Percentiles rank a stretch among this genome's conserved stretches.
Conservation (phyloP, 2,888 invertebrate species). For the Lutraria lutraria region DNA sequence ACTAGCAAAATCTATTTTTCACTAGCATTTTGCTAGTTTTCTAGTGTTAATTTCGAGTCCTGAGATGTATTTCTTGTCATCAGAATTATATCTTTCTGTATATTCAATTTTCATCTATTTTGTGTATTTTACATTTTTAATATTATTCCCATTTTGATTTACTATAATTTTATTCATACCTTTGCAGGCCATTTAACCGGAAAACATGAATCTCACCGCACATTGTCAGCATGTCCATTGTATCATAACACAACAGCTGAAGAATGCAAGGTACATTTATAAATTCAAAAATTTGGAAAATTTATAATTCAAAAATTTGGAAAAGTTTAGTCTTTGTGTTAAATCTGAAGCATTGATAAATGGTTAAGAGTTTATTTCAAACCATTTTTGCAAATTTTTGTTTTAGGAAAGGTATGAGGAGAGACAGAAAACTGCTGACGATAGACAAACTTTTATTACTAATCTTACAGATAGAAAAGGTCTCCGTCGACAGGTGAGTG, state of each 20-base stretch:
- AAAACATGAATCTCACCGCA: constrained; percentile 93
- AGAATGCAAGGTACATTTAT: constrained; percentile 89
- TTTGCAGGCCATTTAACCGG: constrained; percentile 92
- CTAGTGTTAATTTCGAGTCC: too few species aligned
- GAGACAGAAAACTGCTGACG: constrained; percentile 78
- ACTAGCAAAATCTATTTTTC: too few species aligned
- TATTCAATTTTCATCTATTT: background rate
- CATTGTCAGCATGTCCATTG: constrained; percentile 95
- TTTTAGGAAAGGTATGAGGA: constrained; percentile 79
- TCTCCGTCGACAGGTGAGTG: constrained; percentile 78
- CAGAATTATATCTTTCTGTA: too few species aligned
- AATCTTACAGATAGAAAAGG: constrained; percentile 80
- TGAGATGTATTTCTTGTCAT: too few species aligned
- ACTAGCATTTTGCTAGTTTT: too few species aligned
- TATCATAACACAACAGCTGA: constrained; percentile 95
- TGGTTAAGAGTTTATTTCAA: too few species aligned
- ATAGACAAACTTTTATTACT: constrained; percentile 78
- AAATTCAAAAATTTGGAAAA: background rate
- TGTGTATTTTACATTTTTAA: background rate
- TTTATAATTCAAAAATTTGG: constrained; percentile 17
- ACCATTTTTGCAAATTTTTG: background rate
- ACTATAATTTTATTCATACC: background rate
- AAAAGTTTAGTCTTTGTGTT: too few species aligned
- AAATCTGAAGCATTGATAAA: too few species aligned
- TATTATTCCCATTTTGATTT: background rate